These are phyloP conservation scores for Hoplostethus atlanticus DNA, from an alignment of 2,797 vertebrate species.

Conservation along the genomic window DNA sequence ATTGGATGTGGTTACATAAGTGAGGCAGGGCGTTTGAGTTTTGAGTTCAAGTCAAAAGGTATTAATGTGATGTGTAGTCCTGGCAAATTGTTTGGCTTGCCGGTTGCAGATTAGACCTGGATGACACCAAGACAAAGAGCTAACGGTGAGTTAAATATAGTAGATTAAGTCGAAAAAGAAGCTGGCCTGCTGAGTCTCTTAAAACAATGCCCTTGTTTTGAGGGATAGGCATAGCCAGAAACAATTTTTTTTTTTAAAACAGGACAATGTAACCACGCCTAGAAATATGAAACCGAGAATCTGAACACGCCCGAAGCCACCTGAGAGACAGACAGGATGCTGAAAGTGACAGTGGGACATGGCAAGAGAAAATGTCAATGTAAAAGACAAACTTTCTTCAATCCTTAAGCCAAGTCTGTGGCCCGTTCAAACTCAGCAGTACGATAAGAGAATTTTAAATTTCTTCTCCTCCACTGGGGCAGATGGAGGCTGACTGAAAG, in stretches of 20 bases:
- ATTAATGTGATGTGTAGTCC: slow-evolving; percentile 6
- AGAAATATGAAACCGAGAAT: slow-evolving; percentile 15
- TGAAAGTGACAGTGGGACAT: slow-evolving; percentile 43
- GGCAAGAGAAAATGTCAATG: slow-evolving; percentile 30
- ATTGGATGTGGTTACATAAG: slow-evolving; percentile 46
- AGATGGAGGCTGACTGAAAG: slow-evolving; percentile 69
- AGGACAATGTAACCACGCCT: neutral
- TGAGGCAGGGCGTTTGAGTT: slow-evolving; percentile 20
- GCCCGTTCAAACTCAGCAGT: slow-evolving; percentile 23
- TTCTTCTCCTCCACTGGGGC: slow-evolving; percentile 39
- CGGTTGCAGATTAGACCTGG: slow-evolving; percentile 2
- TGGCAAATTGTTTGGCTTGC: neutral
- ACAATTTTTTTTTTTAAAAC: neutral
- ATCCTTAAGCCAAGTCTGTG: neutral
- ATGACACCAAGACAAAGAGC: neutral
- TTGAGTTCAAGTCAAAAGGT: too few relatives aligned
- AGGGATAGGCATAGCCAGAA: neutral
- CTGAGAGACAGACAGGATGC: slow-evolving; percentile 2
- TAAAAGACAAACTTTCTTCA: slow-evolving; percentile 25
- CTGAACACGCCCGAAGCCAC: neutral
- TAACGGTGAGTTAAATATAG: slow-evolving; percentile 29
- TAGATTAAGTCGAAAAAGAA: slow-evolving; percentile 2
- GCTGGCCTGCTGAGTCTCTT: neutral
- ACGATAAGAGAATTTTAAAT: slow-evolving; percentile 47
- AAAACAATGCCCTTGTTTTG: neutral